Evolutionary conservation across 2,113 vertebrate species (phyloP).

Genomic region (Ailurus styani): DNA sequence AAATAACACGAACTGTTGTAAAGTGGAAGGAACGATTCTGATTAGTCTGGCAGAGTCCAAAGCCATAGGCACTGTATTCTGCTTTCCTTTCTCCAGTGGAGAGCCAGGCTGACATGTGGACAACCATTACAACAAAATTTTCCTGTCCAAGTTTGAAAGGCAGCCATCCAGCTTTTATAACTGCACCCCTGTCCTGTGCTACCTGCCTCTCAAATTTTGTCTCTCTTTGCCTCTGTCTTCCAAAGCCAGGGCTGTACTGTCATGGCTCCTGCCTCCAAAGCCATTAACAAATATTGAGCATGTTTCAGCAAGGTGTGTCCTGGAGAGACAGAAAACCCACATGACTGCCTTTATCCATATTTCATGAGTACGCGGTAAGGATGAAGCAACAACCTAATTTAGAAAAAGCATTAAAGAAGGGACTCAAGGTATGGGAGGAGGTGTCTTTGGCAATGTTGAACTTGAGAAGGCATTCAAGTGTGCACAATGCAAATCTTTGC

Average conservation of each 20-base stretch:
- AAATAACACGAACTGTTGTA: not conserved
- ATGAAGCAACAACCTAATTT: slow-evolving; percentile 26
- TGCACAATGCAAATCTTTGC: slow-evolving; percentile 7
- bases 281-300: slow-evolving; percentile 43
- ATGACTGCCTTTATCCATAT: slow-evolving; percentile 45
- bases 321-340: slow-evolving; percentile 15
- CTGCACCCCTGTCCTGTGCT: not conserved
- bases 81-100: not conserved
- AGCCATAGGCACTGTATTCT: not conserved
- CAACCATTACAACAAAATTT: slow-evolving; percentile 6
- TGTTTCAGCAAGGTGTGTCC: slow-evolving; percentile 39
- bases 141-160: slow-evolving; percentile 14
- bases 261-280: slow-evolving; percentile 29
- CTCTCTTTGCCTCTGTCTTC: not conserved
- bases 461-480: not conserved
- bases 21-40: not conserved
- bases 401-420: slow-evolving; percentile 27
- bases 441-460: slow-evolving; percentile 1
- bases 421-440: not conserved
- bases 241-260: not conserved
- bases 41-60: not conserved
- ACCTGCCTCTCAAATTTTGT: not conserved
- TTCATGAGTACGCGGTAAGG: slow-evolving; percentile 39
- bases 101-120: not conserved
- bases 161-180: not conserved